Base-by-base conservation (phyloP, 2,797 vertebrate genomes). In the Aulostomus chinensis region DNA sequence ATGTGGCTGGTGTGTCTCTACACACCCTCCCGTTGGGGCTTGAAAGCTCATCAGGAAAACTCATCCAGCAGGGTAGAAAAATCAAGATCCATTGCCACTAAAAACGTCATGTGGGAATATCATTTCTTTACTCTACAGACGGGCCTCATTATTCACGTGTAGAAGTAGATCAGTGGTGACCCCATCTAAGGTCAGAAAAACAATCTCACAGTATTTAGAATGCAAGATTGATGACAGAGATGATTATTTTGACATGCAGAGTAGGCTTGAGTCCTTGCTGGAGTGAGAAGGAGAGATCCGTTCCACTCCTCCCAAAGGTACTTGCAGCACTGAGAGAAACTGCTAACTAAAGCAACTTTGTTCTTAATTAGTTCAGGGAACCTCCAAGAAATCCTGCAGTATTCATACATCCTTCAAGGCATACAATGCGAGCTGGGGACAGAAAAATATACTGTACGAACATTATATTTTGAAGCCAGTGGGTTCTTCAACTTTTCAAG, bases 341-440 rank as follows among this genome's bases (percentile, higher is more conserved):
- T 51, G 52, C 51, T 32, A 65, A 70, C 71, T 46, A 46, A 52
- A 58, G 73, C 70, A 83, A 79, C 69, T 85, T 74, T 80, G 43
- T 68, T 77, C 65, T 71, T 85, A 85, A 86, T 84, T 81, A 84
- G 73, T 73, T 61, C 37, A 51, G 13, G 52, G 47, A 61, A 58
- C 62, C 64, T 76, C 46, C 25, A 53, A 73, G 54, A 60, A 57
- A 73, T 68, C 49, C 51, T 72, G 48, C 54, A 73, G 74, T 66
- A 79, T 83, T 72, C 38, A 79, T 66, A 60, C 26, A 13, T 30
- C 67, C 79, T 74, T 76, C 16, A 47, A 78, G 82, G 73, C 71
- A 82, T 47, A 42, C 21, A 42, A 46, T 43, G 26, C 10, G 42
- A 76, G 63, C 46, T 2, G 15, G 73, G 61, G 68, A 63, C 67